Conservation (phyloP, 1,140 invertebrate species). For the Bicyclus anynana region DNA sequence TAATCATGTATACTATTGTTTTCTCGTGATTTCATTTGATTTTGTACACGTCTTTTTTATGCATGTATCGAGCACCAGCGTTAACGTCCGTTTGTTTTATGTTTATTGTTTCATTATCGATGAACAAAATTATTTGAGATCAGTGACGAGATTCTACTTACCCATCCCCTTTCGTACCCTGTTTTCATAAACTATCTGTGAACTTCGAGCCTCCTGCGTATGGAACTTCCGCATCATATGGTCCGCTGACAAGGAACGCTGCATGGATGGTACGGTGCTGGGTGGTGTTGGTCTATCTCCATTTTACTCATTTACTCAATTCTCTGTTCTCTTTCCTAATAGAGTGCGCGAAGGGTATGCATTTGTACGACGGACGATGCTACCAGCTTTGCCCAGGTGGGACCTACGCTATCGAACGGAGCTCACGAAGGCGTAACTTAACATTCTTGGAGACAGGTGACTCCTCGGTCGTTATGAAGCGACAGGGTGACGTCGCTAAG, state of each 20-base stretch:
- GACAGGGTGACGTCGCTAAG: constrained; percentile 33
- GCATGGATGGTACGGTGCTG: constrained; percentile 71
- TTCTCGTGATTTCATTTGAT: constrained; percentile 69
- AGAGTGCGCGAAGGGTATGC: constrained; percentile 74
- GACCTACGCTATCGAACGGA: constrained; percentile 57
- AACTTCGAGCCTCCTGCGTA: constrained; percentile 50
- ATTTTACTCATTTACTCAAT: constrained; percentile 52
- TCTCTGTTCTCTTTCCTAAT: constrained; percentile 67
- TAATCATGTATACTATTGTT: constrained; percentile 12
- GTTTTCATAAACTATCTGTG: constrained; percentile 43
- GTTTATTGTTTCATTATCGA: constrained; percentile 19
- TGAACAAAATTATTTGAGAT: constrained; percentile 73
- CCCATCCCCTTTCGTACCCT: constrained; percentile 51
- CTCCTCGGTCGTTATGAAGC: constrained; percentile 35
- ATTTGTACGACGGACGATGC: constrained; percentile 71
- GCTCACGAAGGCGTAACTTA: constrained; percentile 62
- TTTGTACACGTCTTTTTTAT: constrained; percentile 61
- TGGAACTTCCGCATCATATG: constrained; percentile 54
- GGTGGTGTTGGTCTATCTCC: constrained; percentile 60
- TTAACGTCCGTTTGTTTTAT: constrained; percentile 50
- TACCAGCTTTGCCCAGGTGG: constrained; percentile 57
- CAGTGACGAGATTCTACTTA: constrained; percentile 70
- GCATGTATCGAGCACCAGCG: constrained; percentile 42
- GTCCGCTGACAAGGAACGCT: constrained; percentile 52
- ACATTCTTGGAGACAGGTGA: constrained; percentile 44